These are phyloP conservation scores for Scolopax bukidnonensis DNA, from an alignment of 2,797 vertebrate genomes.

Conservation along the genomic window DNA sequence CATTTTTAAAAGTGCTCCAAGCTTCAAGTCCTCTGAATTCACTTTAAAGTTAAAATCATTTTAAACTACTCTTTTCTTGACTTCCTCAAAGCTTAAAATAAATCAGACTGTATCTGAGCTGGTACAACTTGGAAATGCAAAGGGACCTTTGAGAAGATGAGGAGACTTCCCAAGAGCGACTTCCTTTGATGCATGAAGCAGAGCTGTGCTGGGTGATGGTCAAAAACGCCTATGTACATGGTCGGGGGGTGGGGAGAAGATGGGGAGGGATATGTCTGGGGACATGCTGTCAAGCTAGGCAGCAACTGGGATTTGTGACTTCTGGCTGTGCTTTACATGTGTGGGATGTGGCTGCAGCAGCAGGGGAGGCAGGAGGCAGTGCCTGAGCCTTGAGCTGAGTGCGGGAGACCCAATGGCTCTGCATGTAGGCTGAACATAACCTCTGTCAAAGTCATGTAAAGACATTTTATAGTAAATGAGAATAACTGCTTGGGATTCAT, in stretches of 20 bases:
- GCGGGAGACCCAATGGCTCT: neutral
- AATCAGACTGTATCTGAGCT: neutral
- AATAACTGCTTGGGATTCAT: neutral
- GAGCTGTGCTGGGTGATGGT: neutral
- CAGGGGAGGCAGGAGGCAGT: neutral
- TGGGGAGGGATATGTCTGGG: neutral
- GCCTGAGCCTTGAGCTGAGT: rapidly evolving
- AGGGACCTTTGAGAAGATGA: neutral
- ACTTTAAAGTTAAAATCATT: neutral
- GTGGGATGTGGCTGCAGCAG: neutral
- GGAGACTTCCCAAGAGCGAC: neutral
- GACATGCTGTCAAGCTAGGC: neutral
- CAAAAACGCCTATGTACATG: neutral
- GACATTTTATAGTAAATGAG: neutral
- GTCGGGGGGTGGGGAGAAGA: too few relatives aligned
- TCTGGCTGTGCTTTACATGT: neutral
- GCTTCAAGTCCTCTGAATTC: neutral
- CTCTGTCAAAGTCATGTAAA: neutral
- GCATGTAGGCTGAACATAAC: neutral
- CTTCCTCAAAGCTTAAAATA: neutral
- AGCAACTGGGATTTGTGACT: neutral
- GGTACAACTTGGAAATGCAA: neutral
- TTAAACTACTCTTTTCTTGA: neutral
- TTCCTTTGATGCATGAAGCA: neutral
- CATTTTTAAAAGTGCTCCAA: neutral